phyloP scores from a whole-genome alignment of 2,113 vertebrate genomes.

The Lepus europaeus region DNA sequence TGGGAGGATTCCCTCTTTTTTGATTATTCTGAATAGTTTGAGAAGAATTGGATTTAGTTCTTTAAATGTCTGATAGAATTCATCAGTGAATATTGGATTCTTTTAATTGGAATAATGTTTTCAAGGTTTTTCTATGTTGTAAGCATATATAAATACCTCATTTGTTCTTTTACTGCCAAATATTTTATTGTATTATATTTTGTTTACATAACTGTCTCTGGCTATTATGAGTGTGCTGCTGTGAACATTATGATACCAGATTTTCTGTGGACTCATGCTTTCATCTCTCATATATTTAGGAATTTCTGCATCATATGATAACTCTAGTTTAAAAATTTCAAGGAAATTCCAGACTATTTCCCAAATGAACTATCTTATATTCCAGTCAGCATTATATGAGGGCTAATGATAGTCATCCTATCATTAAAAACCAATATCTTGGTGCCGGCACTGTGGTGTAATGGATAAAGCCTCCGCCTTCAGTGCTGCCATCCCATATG shows the following conservation, averaged over 20 bases:
- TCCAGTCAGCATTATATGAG: not conserved
- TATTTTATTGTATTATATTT: not conserved
- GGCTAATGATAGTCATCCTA: too few species aligned
- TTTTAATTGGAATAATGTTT: slow-evolving; percentile 12
- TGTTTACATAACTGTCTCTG: not conserved
- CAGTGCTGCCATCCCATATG: too few species aligned
- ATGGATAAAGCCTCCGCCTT: too few species aligned
- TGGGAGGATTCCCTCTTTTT: too few species aligned
- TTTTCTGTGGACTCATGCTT: not conserved
- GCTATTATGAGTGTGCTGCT: not conserved
- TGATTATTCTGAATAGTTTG: too few species aligned
- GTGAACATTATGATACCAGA: not conserved
- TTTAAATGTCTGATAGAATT: too few species aligned
- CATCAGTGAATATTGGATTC: not conserved
- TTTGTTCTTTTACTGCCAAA: not conserved
- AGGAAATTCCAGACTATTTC: not conserved
- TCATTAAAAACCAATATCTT: too few species aligned
- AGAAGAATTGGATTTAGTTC: too few species aligned
- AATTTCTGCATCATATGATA: not conserved
- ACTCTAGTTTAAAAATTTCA: not conserved
- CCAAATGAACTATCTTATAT: not conserved
- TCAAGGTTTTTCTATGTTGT: not conserved
- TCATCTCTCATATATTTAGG: not conserved
- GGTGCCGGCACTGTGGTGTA: too few species aligned
- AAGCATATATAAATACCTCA: not conserved